Evolutionary conservation across 1,140 invertebrate species (phyloP).

Genomic region (Polypedilum pembai): DNA sequence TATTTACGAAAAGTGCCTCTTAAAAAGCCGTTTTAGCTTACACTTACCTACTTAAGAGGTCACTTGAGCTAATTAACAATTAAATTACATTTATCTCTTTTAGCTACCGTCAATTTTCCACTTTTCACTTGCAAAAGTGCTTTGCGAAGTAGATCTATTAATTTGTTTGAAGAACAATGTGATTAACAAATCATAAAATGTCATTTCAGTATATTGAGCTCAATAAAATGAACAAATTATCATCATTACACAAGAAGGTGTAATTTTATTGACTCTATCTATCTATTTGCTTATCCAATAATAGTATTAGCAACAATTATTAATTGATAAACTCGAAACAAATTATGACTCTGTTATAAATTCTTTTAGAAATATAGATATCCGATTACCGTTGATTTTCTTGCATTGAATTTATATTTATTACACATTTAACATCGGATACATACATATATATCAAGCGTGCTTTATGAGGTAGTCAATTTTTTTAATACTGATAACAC

Average conservation of each 20-base stretch:
- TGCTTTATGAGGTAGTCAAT: conserved; percentile 17
- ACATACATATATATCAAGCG: neutral
- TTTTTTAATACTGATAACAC: neutral
- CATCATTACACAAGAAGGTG: neutral
- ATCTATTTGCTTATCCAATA: neutral
- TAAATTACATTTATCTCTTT: neutral
- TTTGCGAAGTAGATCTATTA: neutral
- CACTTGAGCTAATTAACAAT: conserved; percentile 3
- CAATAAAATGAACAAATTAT: neutral
- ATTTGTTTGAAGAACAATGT: neutral
- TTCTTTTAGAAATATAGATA: conserved; percentile 12
- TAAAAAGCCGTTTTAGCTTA: neutral
- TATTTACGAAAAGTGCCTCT: conserved; percentile 10
- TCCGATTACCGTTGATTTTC: neutral
- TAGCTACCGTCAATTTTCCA: neutral
- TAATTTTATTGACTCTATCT: neutral
- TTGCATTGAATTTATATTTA: neutral
- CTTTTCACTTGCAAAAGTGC: neutral
- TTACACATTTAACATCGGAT: neutral
- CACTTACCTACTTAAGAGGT: neutral
- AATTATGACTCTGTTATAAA: neutral
- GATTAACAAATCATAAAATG: neutral
- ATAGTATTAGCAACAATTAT: neutral
- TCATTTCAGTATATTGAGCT: neutral
- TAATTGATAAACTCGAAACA: neutral